phyloP scores from a whole-genome alignment of 2,797 vertebrate genomes.

The Bradypodion ventrale region DNA sequence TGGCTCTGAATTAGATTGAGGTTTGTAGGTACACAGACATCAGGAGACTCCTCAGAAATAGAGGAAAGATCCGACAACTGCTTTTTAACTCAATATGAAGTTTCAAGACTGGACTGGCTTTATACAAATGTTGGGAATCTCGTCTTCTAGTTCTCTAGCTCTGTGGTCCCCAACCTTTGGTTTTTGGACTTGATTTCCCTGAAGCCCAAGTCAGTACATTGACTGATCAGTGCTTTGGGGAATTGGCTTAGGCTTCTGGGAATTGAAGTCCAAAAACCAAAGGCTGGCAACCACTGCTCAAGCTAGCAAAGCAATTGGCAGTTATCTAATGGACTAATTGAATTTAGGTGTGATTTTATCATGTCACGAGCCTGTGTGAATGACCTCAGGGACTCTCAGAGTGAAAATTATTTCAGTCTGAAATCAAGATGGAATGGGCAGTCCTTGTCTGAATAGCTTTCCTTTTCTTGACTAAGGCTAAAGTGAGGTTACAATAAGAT shows the following conservation, averaged over 20 bases:
- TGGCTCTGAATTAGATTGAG: background rate
- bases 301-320: background rate
- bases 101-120: background rate
- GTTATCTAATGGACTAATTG: background rate
- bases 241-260: too few relatives aligned
- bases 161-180: too few relatives aligned
- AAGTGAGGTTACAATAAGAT: background rate
- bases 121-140: background rate
- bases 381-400: background rate
- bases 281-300: too few relatives aligned
- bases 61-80: background rate
- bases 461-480: background rate
- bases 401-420: background rate
- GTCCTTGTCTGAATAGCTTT: background rate
- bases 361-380: background rate
- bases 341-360: background rate
- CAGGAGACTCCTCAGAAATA: background rate
- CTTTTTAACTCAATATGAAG: too few relatives aligned
- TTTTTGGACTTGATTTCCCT: too few relatives aligned
- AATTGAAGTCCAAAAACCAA: too few relatives aligned
- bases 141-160: background rate
- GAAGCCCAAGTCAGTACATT: too few relatives aligned
- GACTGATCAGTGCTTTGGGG: too few relatives aligned
- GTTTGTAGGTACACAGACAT: background rate
- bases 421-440: background rate